Percentiles rank a stretch among this genome's conserved stretches.
Evolutionary conservation across 2,888 invertebrate genomes (phyloP).

Genomic region (Harpalus rufipes): DNA sequence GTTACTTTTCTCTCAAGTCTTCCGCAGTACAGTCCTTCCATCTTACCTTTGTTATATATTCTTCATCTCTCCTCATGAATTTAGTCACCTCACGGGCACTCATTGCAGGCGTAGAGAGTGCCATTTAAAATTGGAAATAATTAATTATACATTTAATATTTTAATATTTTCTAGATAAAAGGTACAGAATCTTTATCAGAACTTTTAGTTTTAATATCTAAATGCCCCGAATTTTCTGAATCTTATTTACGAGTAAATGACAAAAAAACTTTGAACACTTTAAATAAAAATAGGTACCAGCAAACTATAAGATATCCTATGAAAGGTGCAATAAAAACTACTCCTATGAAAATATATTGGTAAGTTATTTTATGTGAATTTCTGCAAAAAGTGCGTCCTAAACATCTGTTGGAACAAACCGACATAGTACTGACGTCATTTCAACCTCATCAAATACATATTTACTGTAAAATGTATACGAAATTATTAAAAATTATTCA

Average conservation of each 20-base stretch:
- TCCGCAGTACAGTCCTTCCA: too few species aligned
- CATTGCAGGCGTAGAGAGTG: too few species aligned
- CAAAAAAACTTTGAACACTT: slow-evolving; percentile 83
- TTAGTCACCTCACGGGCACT: too few species aligned
- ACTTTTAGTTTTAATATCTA: slow-evolving; percentile 80
- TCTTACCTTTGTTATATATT: too few species aligned
- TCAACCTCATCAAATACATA: too few species aligned
- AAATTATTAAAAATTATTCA: too few species aligned
- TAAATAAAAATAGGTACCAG: slow-evolving; percentile 82
- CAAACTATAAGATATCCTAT: slow-evolving; percentile 84
- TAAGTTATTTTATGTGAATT: slow-evolving; percentile 73
- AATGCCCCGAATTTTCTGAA: slow-evolving; percentile 84
- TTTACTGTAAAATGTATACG: too few species aligned
- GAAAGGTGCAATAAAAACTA: slow-evolving; percentile 84
- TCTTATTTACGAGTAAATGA: slow-evolving; percentile 85
- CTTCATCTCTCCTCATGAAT: too few species aligned
- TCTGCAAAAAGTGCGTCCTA: neutral
- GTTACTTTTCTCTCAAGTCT: too few species aligned
- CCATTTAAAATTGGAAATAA: too few species aligned
- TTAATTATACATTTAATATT: too few species aligned
- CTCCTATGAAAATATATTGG: slow-evolving; percentile 89
- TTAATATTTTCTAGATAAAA: slow-evolving; percentile 77
- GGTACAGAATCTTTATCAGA: slow-evolving; percentile 81
- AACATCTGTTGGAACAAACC: neutral
- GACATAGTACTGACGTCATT: too few species aligned